Conservation (phyloP, 1,140 invertebrate species). For the Pseudomyrmex sp. region DNA sequence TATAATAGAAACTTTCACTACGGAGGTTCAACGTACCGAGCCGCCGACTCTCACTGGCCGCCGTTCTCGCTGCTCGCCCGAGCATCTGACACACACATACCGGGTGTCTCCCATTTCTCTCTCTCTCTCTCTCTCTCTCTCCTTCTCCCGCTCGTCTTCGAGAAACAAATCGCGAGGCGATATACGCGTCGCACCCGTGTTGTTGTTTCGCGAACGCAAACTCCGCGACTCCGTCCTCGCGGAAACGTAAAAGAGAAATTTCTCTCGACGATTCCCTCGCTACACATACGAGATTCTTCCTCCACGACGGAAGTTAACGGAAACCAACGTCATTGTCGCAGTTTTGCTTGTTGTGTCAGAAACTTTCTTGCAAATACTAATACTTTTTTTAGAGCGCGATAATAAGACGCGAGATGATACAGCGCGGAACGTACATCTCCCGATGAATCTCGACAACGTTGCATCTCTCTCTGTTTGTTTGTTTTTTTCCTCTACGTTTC, state of each 20-base stretch:
- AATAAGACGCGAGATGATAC: too few species aligned
- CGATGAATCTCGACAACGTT: neutral
- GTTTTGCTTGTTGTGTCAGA: constrained; percentile 15
- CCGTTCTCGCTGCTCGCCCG: constrained; percentile 75
- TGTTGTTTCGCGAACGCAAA: constrained; percentile 8
- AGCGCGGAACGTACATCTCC: too few species aligned
- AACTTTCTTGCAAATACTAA: constrained; percentile 44
- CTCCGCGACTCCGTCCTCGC: constrained; percentile 24
- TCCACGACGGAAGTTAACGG: constrained; percentile 7
- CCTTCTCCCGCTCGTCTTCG: constrained; percentile 43
- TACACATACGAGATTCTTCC: constrained; percentile 23
- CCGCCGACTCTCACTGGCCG: constrained; percentile 81
- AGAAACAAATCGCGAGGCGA: constrained; percentile 20
- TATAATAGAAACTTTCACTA: constrained; percentile 86
- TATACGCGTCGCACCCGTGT: constrained; percentile 26
- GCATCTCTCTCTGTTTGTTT: neutral
- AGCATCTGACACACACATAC: constrained; percentile 66
- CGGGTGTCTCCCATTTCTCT: constrained; percentile 41
- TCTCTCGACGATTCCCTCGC: constrained; percentile 1
- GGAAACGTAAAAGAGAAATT: constrained; percentile 40
- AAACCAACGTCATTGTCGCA: constrained; percentile 9
- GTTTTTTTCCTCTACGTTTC: too few species aligned
- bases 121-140: constrained; percentile 24
- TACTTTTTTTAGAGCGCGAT: too few species aligned
- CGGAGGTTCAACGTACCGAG: constrained; percentile 84